A percentile compares a stretch with the other conserved stretches of the same genome.
Conservation (phyloP, 2,888 invertebrate genomes). For the Folsomia candida region DNA sequence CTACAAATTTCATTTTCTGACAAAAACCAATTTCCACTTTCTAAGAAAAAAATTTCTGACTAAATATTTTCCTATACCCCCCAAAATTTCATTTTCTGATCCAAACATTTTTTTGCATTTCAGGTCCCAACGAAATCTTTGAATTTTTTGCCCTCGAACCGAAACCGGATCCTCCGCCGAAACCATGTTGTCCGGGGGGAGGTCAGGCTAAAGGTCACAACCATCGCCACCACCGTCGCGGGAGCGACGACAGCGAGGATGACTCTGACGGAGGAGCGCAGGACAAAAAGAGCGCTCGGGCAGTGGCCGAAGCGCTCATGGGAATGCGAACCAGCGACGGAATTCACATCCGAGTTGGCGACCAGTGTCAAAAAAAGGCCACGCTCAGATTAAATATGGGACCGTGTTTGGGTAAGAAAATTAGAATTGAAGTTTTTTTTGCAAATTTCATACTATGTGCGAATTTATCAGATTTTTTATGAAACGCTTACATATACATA, state of each 20-base stretch:
- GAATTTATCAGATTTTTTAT: too few species aligned
- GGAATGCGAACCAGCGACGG: not conserved
- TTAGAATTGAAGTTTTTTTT: too few species aligned
- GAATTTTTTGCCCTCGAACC: constrained; percentile 9
- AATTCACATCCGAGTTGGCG: not conserved
- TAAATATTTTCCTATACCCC: too few species aligned
- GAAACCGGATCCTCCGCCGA: not conserved
- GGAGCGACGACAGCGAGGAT: not conserved
- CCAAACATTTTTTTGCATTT: too few species aligned
- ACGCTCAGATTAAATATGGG: constrained; percentile 3
- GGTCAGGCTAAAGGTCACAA: too few species aligned
- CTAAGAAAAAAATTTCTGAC: too few species aligned
- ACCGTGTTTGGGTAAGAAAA: not conserved
- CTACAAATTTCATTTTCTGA: too few species aligned
- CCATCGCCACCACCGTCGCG: too few species aligned
- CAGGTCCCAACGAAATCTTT: constrained; percentile 6
- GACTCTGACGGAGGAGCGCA: not conserved
- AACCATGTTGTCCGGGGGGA: not conserved
- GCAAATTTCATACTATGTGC: too few species aligned
- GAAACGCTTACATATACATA: too few species aligned
- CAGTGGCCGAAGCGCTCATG: not conserved
- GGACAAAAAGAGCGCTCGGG: not conserved
- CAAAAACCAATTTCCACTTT: too few species aligned
- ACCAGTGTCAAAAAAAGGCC: not conserved
- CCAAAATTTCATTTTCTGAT: too few species aligned